Conservation (phyloP, 1,140 invertebrate genomes). For the Neelides sp. region DNA sequence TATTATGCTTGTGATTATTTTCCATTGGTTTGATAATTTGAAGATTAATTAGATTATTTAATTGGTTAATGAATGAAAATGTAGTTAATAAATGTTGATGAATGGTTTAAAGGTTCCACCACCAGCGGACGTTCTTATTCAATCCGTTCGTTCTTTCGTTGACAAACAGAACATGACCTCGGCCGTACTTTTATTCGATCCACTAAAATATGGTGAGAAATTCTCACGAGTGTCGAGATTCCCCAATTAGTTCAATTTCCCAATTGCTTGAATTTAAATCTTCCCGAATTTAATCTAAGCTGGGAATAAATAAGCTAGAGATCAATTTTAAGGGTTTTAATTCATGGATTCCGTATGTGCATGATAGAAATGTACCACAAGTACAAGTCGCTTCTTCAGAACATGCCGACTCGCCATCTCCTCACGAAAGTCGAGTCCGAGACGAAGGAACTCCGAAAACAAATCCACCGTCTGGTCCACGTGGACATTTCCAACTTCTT, state of each 20-base stretch:
- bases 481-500: conserved; percentile 81
- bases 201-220: conserved; percentile 58
- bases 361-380: conserved; percentile 88
- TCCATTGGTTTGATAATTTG: background rate
- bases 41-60: conserved; percentile 2
- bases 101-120: conserved; percentile 65
- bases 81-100: conserved; percentile 57
- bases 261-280: no score
- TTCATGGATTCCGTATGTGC: no score
- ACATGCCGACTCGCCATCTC: conserved; percentile 78
- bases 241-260: no score
- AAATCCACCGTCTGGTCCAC: conserved; percentile 56
- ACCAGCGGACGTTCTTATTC: conserved; percentile 66
- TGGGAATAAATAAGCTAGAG: no score
- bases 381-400: conserved; percentile 73
- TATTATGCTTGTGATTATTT: background rate
- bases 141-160: conserved; percentile 65
- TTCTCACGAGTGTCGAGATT: background rate
- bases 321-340: no score
- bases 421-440: conserved; percentile 42
- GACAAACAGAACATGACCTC: conserved; percentile 70
- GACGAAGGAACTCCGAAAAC: conserved; percentile 37
- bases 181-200: conserved; percentile 78
- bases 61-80: background rate
- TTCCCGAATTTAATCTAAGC: no score